Percentiles rank a stretch among this genome's conserved stretches.
These are phyloP conservation scores for Rissa tridactyla DNA, from an alignment of 2,113 vertebrate genomes.

Conservation along the genomic window DNA sequence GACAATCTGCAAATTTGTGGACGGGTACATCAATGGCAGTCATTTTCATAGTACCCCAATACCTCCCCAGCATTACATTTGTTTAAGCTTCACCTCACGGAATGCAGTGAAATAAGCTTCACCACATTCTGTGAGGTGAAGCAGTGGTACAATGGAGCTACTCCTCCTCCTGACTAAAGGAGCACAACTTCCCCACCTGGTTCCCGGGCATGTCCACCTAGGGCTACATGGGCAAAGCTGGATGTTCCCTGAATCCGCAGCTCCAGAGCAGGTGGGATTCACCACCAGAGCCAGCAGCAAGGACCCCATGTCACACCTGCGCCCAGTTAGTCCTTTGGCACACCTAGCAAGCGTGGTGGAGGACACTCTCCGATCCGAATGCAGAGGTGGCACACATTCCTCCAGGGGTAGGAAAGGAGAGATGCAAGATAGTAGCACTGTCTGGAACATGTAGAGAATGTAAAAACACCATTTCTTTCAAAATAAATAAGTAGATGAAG, in stretches of 20 bases:
- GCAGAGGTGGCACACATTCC: rapidly evolving
- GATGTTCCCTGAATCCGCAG: neutral
- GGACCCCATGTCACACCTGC: neutral
- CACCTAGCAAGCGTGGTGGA: neutral
- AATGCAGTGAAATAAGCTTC: neutral
- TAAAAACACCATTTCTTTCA: neutral
- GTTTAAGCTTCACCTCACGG: neutral
- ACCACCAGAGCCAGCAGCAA: neutral
- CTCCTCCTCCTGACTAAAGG: neutral
- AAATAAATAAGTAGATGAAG: neutral
- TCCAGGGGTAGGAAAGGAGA: neutral
- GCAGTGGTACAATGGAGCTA: neutral
- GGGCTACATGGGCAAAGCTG: neutral
- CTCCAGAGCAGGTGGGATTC: neutral
- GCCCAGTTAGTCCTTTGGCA: neutral
- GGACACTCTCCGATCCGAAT: no score
- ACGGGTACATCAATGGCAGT: rapidly evolving
- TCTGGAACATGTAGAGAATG: neutral
- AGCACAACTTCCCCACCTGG: neutral
- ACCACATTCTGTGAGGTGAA: neutral
- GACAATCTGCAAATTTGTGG: neutral
- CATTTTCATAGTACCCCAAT: neutral
- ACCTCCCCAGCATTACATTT: neutral
- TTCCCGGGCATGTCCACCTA: no score
- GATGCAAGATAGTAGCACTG: rapidly evolving